Base-by-base conservation (phyloP, 2,888 invertebrate genomes). In the Macropis europaea region DNA sequence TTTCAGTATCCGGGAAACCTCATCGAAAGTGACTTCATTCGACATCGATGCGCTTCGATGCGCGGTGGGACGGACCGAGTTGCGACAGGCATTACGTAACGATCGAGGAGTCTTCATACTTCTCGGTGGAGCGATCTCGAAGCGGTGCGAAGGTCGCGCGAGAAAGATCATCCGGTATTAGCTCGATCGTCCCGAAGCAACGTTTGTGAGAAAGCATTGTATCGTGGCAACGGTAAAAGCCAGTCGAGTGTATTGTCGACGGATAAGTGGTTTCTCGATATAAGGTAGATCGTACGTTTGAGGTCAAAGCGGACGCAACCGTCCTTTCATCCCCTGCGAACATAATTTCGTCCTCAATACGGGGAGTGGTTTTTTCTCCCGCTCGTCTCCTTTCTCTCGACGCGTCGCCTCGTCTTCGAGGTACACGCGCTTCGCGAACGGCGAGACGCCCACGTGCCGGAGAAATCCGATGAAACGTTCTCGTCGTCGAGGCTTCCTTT, bases 1-100 rank as follows among this genome's bases (percentile, higher is more conserved):
- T 69, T 53, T 68, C 36, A 47, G 50, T 64, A 48, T 63, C 32
- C 32, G 48, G 52, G 60, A 30, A 28, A 67, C 62, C 19, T 53
- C 57, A 40, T 57, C 43, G 61, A 57, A 64, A 38, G 60, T 38
- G 67, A 64, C 61, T 73, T 34, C 17, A 53, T 60, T 67, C 43
- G 38, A 22, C 48, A 15, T 66, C 50, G 59, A 52, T 60, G 52
- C 22, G 26, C 7, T 30, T 54, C 50, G 28, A 59, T 36, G 34
- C 42, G 42, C 43, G 26, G n/a, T 3, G 56, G n/a, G 38, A 48
- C 38, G 40, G 24, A 47, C 26, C 30, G 63, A 59, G 42, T 17
- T 32, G 24, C 13, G 32, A 34, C 7, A 28, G 15, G 32, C 34
- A 50, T 59, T 53, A 67, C 36, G 24, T n/a, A 3, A 50, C 34